phyloP scores from a whole-genome alignment of 1,140 invertebrate species.

The Philopotamus ludificatus region DNA sequence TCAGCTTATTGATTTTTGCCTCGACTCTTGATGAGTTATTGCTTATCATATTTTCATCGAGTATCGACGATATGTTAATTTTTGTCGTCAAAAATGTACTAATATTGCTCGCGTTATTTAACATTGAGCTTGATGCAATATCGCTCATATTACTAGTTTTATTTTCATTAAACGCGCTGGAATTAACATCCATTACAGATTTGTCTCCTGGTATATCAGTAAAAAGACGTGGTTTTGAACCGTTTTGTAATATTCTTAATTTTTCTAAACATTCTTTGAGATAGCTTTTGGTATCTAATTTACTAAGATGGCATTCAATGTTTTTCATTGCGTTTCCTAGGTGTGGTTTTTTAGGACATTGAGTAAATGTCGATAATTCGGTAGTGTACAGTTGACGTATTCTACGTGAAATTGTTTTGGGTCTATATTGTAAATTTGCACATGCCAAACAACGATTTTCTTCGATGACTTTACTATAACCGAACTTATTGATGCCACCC shows the following conservation, averaged over 20 bases:
- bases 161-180: neutral
- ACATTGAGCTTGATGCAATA: no score
- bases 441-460: constrained; percentile 59
- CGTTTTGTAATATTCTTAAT: neutral
- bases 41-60: constrained; percentile 9
- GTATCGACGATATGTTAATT: constrained; percentile 7
- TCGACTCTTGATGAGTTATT: constrained; percentile 45
- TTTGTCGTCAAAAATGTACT: constrained; percentile 1
- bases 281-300: neutral
- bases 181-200: no score
- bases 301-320: constrained; percentile 14
- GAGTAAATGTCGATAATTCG: constrained; percentile 29
- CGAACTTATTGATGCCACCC: constrained; percentile 60
- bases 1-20: constrained; percentile 49
- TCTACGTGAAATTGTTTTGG: constrained; percentile 13
- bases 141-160: constrained; percentile 20
- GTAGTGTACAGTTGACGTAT: constrained; percentile 29
- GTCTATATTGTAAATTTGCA: constrained; percentile 60
- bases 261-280: constrained; percentile 17
- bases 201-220: no score
- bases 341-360: constrained; percentile 25
- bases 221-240: neutral
- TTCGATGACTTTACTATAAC: constrained; percentile 60
- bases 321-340: constrained; percentile 11
- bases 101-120: no score